phyloP scores from a whole-genome alignment of 2,888 invertebrate genomes.

The Holacanthella duospinosa region DNA sequence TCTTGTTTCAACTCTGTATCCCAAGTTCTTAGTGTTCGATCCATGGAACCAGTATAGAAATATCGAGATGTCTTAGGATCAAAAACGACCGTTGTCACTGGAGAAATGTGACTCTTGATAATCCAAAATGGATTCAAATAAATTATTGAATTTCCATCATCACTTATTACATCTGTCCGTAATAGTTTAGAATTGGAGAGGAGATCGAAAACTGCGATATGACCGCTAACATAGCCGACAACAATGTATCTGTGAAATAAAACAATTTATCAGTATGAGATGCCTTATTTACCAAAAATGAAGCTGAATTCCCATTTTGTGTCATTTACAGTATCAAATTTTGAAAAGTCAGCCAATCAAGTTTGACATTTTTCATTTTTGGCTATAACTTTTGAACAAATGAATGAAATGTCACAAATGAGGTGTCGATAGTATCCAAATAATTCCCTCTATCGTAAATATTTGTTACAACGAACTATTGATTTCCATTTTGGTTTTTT shows the following conservation, averaged over 20 bases:
- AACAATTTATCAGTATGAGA: too few species aligned
- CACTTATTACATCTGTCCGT: constrained; percentile 1
- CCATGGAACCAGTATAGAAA: constrained; percentile 26
- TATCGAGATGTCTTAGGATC: constrained; percentile 25
- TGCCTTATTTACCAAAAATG: background rate
- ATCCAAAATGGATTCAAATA: constrained; percentile 30
- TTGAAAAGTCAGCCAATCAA: too few species aligned
- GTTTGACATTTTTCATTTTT: background rate
- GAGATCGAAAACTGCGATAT: constrained; percentile 28
- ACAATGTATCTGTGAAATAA: constrained; percentile 19
- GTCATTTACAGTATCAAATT: too few species aligned
- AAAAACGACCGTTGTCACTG: constrained; percentile 20
- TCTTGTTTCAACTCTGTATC: constrained; percentile 24
- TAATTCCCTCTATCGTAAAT: background rate
- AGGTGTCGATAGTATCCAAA: too few species aligned
- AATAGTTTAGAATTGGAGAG: constrained; percentile 19
- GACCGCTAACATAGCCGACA: constrained; percentile 28
- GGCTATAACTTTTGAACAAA: background rate
- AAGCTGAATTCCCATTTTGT: background rate
- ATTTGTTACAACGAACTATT: background rate
- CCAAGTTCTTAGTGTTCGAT: constrained; percentile 29
- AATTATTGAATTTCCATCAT: constrained; percentile 1
- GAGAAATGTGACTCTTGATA: constrained; percentile 21
- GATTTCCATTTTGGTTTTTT: background rate
- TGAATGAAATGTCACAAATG: background rate